A percentile compares a stretch with the other conserved stretches of the same genome.
Evolutionary conservation across 2,797 vertebrate genomes (phyloP).

Genomic region (Hemibagrus guttatus): DNA sequence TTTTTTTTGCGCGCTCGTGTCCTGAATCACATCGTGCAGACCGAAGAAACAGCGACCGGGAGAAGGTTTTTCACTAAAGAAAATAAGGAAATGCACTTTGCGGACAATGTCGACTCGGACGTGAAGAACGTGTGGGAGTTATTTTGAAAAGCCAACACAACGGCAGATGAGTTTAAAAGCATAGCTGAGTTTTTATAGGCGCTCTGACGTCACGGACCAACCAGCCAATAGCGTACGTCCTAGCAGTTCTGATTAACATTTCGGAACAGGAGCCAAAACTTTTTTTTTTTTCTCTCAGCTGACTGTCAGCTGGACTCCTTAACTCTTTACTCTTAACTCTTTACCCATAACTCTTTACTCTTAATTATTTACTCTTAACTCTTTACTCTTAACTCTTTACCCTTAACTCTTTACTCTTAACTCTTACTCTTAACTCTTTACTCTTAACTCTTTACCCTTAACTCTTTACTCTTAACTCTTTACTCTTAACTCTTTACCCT

Average conservation of each 20-base stretch:
- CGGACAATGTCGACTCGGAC: conserved; percentile 61
- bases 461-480: conserved; percentile 69
- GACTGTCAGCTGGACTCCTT: conserved; percentile 89
- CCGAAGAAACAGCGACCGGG: background rate
- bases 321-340: conserved; percentile 68
- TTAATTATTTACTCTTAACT: too few species aligned
- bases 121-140: conserved; percentile 71
- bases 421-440: too few species aligned
- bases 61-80: background rate
- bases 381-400: conserved; percentile 71
- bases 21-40: conserved; percentile 18
- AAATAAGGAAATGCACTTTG: background rate
- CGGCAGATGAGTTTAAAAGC: conserved; percentile 94
- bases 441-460: too few species aligned
- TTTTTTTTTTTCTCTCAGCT: conserved; percentile 77
- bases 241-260: conserved; percentile 87
- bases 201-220: conserved; percentile 86
- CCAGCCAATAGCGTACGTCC: conserved; percentile 83
- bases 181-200: conserved; percentile 89
- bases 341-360: too few species aligned
- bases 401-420: conserved; percentile 35
- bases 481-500: too few species aligned
- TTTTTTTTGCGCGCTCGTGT: background rate
- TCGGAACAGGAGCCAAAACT: conserved; percentile 84
- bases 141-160: conserved; percentile 83